Conservation (phyloP, 2,113 vertebrate genomes). For the Mixornis gularis region DNA sequence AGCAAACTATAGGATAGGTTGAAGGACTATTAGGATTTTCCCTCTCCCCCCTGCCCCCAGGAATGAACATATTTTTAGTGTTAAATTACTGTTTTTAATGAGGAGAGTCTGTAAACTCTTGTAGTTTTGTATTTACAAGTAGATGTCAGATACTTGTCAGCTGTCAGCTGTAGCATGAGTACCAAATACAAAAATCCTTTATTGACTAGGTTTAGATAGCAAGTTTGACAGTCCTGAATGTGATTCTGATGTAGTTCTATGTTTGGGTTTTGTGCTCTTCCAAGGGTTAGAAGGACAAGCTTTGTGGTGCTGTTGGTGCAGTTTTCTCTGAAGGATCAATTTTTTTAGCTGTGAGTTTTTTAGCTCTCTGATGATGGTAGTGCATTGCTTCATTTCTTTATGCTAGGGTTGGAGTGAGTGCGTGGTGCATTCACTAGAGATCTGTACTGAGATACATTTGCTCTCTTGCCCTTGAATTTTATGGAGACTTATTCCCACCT, state of each 20-base stretch:
- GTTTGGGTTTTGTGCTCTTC: neutral
- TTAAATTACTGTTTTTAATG: neutral
- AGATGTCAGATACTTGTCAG: neutral
- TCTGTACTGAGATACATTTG: neutral
- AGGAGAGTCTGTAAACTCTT: neutral
- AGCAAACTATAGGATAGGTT: neutral
- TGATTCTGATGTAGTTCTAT: neutral
- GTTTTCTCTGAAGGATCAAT: neutral
- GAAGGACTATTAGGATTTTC: neutral
- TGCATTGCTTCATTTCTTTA: neutral
- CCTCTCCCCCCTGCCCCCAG: fast-evolving
- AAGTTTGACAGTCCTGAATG: neutral
- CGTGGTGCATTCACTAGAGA: fast-evolving
- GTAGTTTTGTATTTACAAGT: neutral
- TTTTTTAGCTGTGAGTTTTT: neutral
- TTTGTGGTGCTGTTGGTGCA: neutral
- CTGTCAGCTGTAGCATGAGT: neutral
- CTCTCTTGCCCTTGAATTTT: neutral
- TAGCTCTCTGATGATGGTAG: neutral
- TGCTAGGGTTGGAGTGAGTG: neutral
- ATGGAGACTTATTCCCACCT: neutral
- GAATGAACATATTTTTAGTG: neutral
- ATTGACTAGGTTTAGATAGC: neutral
- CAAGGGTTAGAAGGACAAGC: neutral
- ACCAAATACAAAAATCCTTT: neutral